A percentile compares a stretch with the other conserved stretches of the same genome.
Conservation (phyloP, 2,797 vertebrate species). For the Nothura maculosa region DNA sequence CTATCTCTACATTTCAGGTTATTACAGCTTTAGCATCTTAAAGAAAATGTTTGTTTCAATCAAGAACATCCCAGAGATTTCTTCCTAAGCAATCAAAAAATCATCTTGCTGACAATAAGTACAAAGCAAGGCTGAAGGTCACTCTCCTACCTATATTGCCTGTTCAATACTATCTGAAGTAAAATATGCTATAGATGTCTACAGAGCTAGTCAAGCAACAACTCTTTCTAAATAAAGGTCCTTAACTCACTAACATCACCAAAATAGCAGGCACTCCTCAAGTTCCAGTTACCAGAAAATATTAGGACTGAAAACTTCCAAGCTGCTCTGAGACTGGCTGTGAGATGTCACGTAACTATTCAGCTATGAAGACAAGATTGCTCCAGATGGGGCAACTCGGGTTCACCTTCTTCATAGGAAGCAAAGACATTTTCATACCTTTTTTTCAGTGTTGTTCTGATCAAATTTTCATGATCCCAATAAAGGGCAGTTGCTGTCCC, state of each 20-base stretch:
- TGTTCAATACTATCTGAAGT: not conserved
- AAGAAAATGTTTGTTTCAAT: not conserved
- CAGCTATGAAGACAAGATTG: not conserved
- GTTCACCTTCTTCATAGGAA: conserved; percentile 8
- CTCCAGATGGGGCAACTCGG: not conserved
- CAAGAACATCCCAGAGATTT: not conserved
- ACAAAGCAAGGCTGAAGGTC: not conserved
- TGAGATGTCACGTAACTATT: not conserved
- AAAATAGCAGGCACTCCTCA: conserved; percentile 3
- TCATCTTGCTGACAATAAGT: not conserved
- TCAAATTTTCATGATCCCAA: not conserved
- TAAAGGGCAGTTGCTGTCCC: not conserved
- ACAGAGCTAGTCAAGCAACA: not conserved
- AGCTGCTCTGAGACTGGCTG: not conserved
- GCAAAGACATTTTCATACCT: not conserved
- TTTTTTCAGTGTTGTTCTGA: conserved; percentile 1
- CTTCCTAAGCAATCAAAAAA: not conserved
- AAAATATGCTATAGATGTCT: not conserved
- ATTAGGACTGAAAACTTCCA: conserved; percentile 4
- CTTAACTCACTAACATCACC: not conserved
- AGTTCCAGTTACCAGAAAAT: conserved; percentile 24
- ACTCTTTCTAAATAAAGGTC: not conserved
- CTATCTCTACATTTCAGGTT: not conserved
- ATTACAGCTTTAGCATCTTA: not conserved
- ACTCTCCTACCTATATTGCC: not conserved